Percentiles rank a stretch among this genome's conserved stretches.
These are phyloP conservation scores for Geotrypetes seraphini DNA, from an alignment of 2,797 vertebrate species.

Conservation along the genomic window DNA sequence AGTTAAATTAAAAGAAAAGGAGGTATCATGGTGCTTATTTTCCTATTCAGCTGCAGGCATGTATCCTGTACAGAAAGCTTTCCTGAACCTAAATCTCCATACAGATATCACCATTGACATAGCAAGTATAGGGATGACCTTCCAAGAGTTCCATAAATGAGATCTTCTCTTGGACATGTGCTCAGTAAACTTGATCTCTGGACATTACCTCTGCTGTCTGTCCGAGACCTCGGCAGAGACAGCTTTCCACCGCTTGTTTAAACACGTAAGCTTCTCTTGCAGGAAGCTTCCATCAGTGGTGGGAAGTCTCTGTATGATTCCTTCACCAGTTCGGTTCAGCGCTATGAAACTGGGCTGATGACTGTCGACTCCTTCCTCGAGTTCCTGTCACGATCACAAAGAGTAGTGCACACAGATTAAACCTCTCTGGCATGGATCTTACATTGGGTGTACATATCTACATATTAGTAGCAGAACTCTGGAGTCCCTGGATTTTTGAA, in stretches of 20 bases:
- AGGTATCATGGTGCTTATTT: too few species aligned
- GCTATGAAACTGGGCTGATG: slow-evolving; percentile 62
- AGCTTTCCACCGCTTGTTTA: slow-evolving; percentile 69
- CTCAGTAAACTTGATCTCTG: slow-evolving; percentile 2
- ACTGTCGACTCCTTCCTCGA: slow-evolving; percentile 73
- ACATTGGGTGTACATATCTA: too few species aligned
- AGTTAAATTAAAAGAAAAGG: too few species aligned
- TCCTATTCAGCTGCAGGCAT: too few species aligned
- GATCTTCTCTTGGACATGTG: not conserved
- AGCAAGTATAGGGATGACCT: too few species aligned
- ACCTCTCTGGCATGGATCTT: too few species aligned
- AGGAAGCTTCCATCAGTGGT: slow-evolving; percentile 70
- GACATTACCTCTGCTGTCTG: slow-evolving; percentile 69
- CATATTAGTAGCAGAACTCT: too few species aligned
- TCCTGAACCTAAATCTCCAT: too few species aligned
- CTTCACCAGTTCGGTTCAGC: slow-evolving; percentile 67
- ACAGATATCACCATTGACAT: too few species aligned
- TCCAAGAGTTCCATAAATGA: not conserved
- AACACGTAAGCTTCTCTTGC: slow-evolving; percentile 67
- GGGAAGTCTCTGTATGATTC: slow-evolving; percentile 72
- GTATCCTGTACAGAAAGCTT: too few species aligned
- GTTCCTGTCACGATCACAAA: slow-evolving; percentile 58
- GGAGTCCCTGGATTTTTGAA: too few species aligned
- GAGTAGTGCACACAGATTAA: not conserved
- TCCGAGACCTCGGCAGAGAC: slow-evolving; percentile 57